Evolutionary conservation across 2,113 vertebrate species (phyloP).

Genomic region (Lagenorhynchus albirostris): DNA sequence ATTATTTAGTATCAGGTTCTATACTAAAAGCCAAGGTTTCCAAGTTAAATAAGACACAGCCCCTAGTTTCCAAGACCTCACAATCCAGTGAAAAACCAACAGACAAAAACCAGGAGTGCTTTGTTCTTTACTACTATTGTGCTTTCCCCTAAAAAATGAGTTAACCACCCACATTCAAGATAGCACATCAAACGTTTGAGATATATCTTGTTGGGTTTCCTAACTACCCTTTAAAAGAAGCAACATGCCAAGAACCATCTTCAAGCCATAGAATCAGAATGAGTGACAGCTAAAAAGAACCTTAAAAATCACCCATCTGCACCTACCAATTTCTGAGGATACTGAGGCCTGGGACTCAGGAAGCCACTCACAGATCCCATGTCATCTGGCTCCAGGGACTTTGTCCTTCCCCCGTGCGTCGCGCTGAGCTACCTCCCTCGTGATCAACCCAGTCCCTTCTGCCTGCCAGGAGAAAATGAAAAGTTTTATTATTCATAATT

Average conservation of each 20-base stretch:
- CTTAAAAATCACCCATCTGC: not conserved
- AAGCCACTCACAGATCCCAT: not conserved
- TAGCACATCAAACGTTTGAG: not conserved
- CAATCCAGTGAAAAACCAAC: not conserved
- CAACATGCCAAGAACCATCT: not conserved
- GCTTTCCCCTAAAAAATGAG: not conserved
- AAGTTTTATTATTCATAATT: constrained; percentile 84
- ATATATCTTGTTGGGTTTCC: not conserved
- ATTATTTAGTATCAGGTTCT: not conserved
- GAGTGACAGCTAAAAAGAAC: not conserved
- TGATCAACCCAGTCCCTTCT: constrained; percentile 70
- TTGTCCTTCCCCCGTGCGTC: not conserved
- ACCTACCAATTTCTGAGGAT: not conserved
- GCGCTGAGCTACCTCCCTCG: not conserved
- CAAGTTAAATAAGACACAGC: not conserved
- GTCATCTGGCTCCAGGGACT: not conserved
- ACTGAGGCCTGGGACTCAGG: not conserved
- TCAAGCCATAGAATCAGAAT: not conserved
- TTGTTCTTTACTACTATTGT: not conserved
- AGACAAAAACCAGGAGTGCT: not conserved
- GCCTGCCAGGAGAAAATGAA: constrained; percentile 83
- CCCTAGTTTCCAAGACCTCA: not conserved
- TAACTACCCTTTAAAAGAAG: not conserved
- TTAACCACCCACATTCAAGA: not conserved
- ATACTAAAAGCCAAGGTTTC: not conserved